phyloP scores from a whole-genome alignment of 2,797 vertebrate genomes.

The Oceanodroma leucorhoa region DNA sequence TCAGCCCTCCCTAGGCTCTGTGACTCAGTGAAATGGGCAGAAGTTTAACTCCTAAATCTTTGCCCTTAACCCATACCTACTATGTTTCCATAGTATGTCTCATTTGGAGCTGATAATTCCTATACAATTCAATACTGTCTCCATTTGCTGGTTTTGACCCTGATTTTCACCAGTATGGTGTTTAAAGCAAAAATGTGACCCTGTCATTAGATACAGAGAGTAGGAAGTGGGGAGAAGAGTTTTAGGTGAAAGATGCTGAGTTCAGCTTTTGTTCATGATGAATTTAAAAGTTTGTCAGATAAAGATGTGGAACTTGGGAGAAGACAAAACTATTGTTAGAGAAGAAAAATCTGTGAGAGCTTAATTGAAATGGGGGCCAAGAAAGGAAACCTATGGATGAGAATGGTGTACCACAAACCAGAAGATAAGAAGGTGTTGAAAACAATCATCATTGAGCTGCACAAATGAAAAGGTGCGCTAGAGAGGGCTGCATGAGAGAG shows the following conservation, averaged over 20 bases:
- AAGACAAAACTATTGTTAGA: not conserved
- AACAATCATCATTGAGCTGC: not conserved
- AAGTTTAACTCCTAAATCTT: not conserved
- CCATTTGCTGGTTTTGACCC: not conserved
- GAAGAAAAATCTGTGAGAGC: not conserved
- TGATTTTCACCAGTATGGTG: not conserved
- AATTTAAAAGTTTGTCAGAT: not conserved
- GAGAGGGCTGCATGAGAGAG: not conserved
- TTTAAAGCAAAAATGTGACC: not conserved
- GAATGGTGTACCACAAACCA: not conserved
- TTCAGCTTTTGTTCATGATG: not conserved
- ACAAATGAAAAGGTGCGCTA: not conserved
- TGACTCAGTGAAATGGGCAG: not conserved
- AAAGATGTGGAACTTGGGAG: not conserved
- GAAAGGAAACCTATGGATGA: not conserved
- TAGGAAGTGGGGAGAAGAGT: not conserved
- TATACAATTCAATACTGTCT: not conserved
- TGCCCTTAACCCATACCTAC: not conserved
- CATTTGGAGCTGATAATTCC: not conserved
- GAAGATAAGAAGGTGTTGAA: not conserved
- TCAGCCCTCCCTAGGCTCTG: not conserved
- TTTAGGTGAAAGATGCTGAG: not conserved
- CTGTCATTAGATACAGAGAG: not conserved
- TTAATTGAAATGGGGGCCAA: not conserved
- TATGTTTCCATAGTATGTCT: not conserved